Conservation (phyloP, 1,140 invertebrate species). For the Nautilus pompilius region DNA sequence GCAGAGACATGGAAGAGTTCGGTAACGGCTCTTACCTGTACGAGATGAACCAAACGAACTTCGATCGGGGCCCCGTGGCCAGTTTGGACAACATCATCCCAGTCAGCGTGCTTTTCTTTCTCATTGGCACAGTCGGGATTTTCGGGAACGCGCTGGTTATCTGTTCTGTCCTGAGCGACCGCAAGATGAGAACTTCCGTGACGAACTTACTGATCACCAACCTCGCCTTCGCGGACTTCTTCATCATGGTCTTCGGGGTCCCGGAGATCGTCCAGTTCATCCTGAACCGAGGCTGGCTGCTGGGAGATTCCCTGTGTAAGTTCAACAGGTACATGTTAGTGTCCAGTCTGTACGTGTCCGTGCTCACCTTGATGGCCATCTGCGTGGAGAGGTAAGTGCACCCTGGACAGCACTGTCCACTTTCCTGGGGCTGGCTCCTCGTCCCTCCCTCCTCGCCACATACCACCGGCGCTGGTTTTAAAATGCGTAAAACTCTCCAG, state of each 20-base stretch:
- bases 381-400: slow-evolving; percentile 56
- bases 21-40: no score
- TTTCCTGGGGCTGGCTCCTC: no score
- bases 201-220: slow-evolving; percentile 55
- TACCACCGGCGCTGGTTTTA: no score
- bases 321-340: slow-evolving; percentile 49
- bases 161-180: slow-evolving; percentile 44
- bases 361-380: slow-evolving; percentile 51
- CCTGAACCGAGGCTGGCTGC: slow-evolving; percentile 50
- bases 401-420: no score
- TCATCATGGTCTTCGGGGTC: slow-evolving; percentile 52
- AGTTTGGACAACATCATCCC: not conserved
- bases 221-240: slow-evolving; percentile 46
- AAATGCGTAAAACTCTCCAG: no score
- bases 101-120: slow-evolving; percentile 20
- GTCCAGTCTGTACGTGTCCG: slow-evolving; percentile 51
- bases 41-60: no score
- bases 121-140: slow-evolving; percentile 29
- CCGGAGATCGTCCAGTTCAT: slow-evolving; percentile 55
- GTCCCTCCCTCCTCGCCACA: no score
- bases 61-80: no score
- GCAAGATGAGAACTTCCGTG: slow-evolving; percentile 46
- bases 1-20: no score
- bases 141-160: slow-evolving; percentile 50
- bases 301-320: slow-evolving; percentile 44